Evolutionary conservation across 2,113 vertebrate genomes (phyloP).

Genomic region (Micronycteris hirsuta): DNA sequence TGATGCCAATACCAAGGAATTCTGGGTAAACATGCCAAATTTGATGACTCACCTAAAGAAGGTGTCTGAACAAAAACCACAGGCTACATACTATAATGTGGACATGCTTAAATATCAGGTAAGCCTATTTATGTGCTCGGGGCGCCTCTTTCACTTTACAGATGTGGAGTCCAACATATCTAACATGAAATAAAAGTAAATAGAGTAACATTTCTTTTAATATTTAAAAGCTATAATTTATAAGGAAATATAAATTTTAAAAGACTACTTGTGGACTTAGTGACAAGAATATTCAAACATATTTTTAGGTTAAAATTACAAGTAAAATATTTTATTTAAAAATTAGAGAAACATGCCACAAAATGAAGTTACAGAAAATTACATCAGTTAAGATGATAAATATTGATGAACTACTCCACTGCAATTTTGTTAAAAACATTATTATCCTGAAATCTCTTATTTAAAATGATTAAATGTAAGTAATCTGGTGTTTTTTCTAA

Average conservation of each 20-base stretch:
- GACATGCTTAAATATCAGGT: constrained; percentile 99
- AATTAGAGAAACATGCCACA: background rate
- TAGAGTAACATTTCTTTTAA: background rate
- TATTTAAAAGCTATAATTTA: background rate
- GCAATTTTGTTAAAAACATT: background rate
- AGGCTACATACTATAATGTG: constrained; percentile 98
- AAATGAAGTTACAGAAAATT: background rate
- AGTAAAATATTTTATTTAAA: background rate
- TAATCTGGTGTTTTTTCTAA: background rate
- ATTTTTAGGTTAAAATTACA: background rate
- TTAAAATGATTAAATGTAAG: background rate
- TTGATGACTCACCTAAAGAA: constrained; percentile 96
- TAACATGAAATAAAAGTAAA: background rate
- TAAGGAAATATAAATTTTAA: background rate
- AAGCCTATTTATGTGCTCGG: constrained; percentile 26
- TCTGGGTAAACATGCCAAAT: constrained; percentile 99
- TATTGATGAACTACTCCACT: background rate
- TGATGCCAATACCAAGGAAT: constrained; percentile 88
- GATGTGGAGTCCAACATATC: background rate
- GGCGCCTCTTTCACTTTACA: background rate
- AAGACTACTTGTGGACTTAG: background rate
- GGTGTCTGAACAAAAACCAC: constrained; percentile 97
- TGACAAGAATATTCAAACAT: background rate
- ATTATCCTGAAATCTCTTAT: background rate
- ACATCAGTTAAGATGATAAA: background rate